phyloP scores from a whole-genome alignment of 2,888 invertebrate genomes.

The Carabus problematicus region DNA sequence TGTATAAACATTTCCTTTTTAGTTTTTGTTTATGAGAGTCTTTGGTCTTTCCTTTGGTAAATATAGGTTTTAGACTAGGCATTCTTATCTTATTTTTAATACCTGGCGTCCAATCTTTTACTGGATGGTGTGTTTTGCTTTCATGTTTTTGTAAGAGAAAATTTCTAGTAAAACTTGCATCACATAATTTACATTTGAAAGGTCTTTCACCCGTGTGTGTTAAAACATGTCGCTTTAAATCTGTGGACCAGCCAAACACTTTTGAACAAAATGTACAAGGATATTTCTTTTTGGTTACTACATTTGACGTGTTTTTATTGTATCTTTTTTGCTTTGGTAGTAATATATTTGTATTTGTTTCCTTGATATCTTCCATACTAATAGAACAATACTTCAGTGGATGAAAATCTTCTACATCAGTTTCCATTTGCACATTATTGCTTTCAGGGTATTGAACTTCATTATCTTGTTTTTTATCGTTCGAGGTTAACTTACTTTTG shows the following conservation, averaged over 20 bases:
- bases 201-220: conserved; percentile 58
- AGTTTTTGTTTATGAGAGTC: conserved; percentile 48
- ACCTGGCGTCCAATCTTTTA: conserved; percentile 21
- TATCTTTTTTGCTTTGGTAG: too few species aligned
- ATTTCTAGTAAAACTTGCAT: conserved; percentile 57
- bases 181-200: conserved; percentile 56
- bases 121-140: conserved; percentile 51
- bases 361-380: conserved; percentile 47
- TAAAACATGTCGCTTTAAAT: conserved; percentile 58
- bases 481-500: conserved; percentile 43
- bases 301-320: conserved; percentile 18
- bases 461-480: conserved; percentile 45
- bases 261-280: conserved; percentile 55
- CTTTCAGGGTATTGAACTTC: conserved; percentile 36
- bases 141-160: conserved; percentile 58
- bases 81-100: conserved; percentile 44
- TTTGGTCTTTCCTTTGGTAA: conserved; percentile 44
- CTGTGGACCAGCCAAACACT: conserved; percentile 58
- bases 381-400: conserved; percentile 53
- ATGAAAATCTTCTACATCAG: conserved; percentile 49
- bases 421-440: conserved; percentile 32
- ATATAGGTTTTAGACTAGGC: conserved; percentile 50
- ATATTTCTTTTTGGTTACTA: conserved; percentile 51
- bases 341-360: background rate
- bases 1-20: conserved; percentile 45